Conservation (phyloP, 2,113 vertebrate species). For the Hippocampus comes region DNA sequence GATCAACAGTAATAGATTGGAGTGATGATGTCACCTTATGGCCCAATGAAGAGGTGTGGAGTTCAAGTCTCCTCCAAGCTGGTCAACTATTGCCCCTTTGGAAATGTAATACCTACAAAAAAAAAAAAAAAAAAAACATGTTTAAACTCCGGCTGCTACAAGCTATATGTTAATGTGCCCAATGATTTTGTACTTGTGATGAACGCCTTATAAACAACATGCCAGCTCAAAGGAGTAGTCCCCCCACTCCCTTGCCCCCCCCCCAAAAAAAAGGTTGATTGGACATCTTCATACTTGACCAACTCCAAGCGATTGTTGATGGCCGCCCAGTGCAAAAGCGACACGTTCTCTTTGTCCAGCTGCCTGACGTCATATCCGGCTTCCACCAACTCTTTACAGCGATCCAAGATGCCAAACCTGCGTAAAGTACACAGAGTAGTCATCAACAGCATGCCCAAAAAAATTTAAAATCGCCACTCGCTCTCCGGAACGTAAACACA, state of each 20-base stretch:
- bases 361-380: constrained; percentile 90
- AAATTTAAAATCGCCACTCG: too few species aligned
- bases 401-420: constrained; percentile 88
- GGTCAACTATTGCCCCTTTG: constrained; percentile 90
- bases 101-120: constrained; percentile 86
- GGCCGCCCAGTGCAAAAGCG: constrained; percentile 94
- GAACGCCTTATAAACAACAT: neutral
- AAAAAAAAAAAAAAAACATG: constrained; percentile 5
- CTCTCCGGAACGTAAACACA: neutral
- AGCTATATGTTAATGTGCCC: neutral
- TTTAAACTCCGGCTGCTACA: neutral
- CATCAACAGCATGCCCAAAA: neutral
- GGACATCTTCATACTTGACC: constrained; percentile 79
- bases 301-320: constrained; percentile 94
- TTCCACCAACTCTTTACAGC: constrained; percentile 92
- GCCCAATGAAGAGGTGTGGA: constrained; percentile 98
- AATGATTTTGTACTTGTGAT: neutral
- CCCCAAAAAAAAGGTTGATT: neutral
- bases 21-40: constrained; percentile 75
- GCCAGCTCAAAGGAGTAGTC: neutral
- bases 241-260: too few species aligned
- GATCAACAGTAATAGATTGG: neutral
- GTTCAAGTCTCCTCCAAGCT: constrained; percentile 92
- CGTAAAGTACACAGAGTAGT: neutral
- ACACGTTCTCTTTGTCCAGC: constrained; percentile 93